A percentile compares a stretch with the other conserved stretches of the same genome.
Evolutionary conservation across 2,797 vertebrate species (phyloP).

Genomic region (Pseudomugil tenellus): DNA sequence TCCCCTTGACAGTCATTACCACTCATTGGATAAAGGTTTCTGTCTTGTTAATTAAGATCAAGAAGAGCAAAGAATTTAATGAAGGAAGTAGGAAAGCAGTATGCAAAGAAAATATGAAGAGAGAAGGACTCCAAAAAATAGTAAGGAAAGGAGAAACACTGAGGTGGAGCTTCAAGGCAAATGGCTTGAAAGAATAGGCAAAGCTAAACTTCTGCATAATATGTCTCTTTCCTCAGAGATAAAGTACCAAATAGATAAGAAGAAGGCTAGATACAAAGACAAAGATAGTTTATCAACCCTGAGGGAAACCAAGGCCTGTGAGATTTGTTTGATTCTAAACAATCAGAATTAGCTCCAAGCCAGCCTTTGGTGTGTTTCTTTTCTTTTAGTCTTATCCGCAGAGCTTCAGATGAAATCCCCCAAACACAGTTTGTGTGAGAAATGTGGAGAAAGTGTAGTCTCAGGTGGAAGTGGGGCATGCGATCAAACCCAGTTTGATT

Average conservation of each 20-base stretch:
- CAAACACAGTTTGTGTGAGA: slow-evolving; percentile 10
- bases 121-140: slow-evolving; percentile 11
- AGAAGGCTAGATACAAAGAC: not conserved
- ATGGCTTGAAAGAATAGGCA: slow-evolving; percentile 22
- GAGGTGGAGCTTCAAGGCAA: slow-evolving; percentile 14
- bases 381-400: not conserved
- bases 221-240: slow-evolving; percentile 27
- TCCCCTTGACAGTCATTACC: slow-evolving; percentile 44
- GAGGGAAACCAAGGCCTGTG: slow-evolving; percentile 5
- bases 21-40: slow-evolving; percentile 20
- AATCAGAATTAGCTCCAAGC: slow-evolving; percentile 25
- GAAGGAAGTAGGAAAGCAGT: slow-evolving; percentile 4
- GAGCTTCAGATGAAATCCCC: slow-evolving; percentile 3
- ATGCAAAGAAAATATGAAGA: slow-evolving; percentile 26
- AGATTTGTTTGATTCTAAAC: slow-evolving; percentile 41
- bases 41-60: slow-evolving; percentile 55
- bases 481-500: slow-evolving; percentile 36
- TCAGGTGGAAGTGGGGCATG: slow-evolving; percentile 1
- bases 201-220: slow-evolving; percentile 29
- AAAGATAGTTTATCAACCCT: slow-evolving; percentile 8
- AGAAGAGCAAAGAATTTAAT: slow-evolving; percentile 12
- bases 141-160: slow-evolving; percentile 17
- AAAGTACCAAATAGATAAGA: slow-evolving; percentile 3
- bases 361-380: slow-evolving; percentile 16
- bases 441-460: slow-evolving; percentile 1